Evolutionary conservation across 2,888 invertebrate species (phyloP).

Genomic region (Autographa gamma): DNA sequence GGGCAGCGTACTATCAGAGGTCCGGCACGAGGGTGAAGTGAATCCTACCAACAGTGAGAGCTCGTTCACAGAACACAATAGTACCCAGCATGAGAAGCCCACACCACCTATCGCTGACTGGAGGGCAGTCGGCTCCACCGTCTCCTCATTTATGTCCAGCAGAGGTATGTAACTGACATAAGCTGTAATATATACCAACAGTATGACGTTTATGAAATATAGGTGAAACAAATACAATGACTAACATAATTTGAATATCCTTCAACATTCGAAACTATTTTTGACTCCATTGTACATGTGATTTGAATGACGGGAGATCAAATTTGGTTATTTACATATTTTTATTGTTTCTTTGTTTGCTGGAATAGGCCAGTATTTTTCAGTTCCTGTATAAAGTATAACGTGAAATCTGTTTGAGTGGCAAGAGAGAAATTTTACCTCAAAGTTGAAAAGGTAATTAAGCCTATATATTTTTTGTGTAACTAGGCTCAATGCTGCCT

Average conservation of each 20-base stretch:
- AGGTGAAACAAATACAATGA: neutral
- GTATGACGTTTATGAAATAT: neutral
- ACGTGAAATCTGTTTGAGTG: neutral
- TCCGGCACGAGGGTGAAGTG: slow-evolving; percentile 69
- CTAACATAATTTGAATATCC: slow-evolving; percentile 1
- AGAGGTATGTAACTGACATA: slow-evolving; percentile 69
- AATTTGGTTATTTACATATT: neutral
- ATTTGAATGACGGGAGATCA: slow-evolving; percentile 4
- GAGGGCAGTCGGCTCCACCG: slow-evolving; percentile 67
- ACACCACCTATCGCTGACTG: slow-evolving; percentile 69
- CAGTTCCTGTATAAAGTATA: neutral
- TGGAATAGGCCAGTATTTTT: neutral
- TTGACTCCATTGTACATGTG: neutral
- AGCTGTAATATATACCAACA: neutral
- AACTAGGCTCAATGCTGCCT: slow-evolving; percentile 91
- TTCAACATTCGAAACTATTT: slow-evolving; percentile 4
- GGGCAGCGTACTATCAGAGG: slow-evolving; percentile 78
- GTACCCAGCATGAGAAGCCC: slow-evolving; percentile 65
- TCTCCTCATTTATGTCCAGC: slow-evolving; percentile 75
- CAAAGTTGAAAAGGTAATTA: slow-evolving; percentile 13
- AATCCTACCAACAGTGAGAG: slow-evolving; percentile 60
- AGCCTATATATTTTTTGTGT: neutral
- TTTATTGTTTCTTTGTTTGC: neutral
- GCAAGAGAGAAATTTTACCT: neutral
- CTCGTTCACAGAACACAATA: slow-evolving; percentile 54